These are phyloP conservation scores for Drosophila eohydei DNA, from an alignment of 2,888 invertebrate genomes.

Conservation along the genomic window DNA sequence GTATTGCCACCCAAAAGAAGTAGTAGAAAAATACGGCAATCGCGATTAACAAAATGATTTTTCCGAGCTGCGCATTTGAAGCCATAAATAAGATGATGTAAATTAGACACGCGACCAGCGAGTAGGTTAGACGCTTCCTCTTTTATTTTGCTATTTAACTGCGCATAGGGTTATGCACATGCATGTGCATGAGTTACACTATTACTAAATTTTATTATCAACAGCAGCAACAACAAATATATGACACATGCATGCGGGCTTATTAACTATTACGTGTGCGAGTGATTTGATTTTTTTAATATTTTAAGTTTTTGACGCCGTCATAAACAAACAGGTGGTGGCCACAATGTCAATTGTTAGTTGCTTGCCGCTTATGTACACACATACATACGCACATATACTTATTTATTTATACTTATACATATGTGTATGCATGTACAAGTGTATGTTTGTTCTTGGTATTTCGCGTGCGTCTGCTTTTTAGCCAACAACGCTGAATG, in stretches of 20 bases:
- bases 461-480: slow-evolving; percentile 15
- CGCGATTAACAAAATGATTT: slow-evolving; percentile 86
- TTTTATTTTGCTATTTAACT: slow-evolving; percentile 15
- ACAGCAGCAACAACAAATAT: not conserved
- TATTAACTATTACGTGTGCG: slow-evolving; percentile 36
- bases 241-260: slow-evolving; percentile 33
- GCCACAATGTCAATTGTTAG: slow-evolving; percentile 57
- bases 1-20: slow-evolving; percentile 88
- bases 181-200: slow-evolving; percentile 11
- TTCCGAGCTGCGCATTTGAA: slow-evolving; percentile 87
- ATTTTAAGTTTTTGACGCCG: slow-evolving; percentile 22
- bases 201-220: slow-evolving; percentile 17
- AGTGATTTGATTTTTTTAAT: not conserved
- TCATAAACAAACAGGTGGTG: slow-evolving; percentile 62
- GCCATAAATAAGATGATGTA: slow-evolving; percentile 85
- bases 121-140: slow-evolving; percentile 10
- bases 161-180: slow-evolving; percentile 37
- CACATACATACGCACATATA: slow-evolving; percentile 15
- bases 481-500: slow-evolving; percentile 25
- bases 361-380: slow-evolving; percentile 41
- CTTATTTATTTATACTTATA: slow-evolving; percentile 1
- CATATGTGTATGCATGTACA: not conserved
- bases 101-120: slow-evolving; percentile 54
- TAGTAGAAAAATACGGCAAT: slow-evolving; percentile 86
- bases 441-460: slow-evolving; percentile 11